These are phyloP conservation scores for Disparrhopalites patrizii DNA, from an alignment of 2,888 invertebrate genomes.

Conservation along the genomic window DNA sequence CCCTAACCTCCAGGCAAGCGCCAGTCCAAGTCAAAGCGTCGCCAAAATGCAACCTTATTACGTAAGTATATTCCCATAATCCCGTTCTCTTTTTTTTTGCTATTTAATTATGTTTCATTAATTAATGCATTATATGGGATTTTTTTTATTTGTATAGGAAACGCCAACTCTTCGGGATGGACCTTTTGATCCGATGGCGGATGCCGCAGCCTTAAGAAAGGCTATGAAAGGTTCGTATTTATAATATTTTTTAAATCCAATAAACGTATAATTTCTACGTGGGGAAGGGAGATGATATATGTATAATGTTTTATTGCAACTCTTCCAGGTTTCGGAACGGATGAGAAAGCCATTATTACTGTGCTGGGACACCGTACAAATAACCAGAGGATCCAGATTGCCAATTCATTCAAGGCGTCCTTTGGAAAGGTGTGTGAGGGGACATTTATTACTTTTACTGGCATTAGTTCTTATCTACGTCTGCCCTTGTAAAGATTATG, in stretches of 20 bases:
- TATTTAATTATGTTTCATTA: not conserved
- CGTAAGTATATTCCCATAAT: too few species aligned
- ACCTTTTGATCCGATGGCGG: slow-evolving; percentile 71
- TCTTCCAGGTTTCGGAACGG: slow-evolving; percentile 66
- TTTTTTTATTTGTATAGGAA: slow-evolving; percentile 29
- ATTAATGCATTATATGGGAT: not conserved
- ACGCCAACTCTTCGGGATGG: slow-evolving; percentile 35
- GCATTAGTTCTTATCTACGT: not conserved
- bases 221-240: slow-evolving; percentile 73
- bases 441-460: not conserved
- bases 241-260: not conserved
- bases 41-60: slow-evolving; percentile 20
- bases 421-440: slow-evolving; percentile 72
- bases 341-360: slow-evolving; percentile 82
- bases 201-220: slow-evolving; percentile 75
- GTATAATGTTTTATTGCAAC: not conserved
- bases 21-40: not conserved
- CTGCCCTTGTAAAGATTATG: too few species aligned
- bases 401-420: slow-evolving; percentile 74
- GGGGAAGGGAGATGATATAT: not conserved
- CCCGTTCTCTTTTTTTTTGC: not conserved
- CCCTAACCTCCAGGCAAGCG: not conserved
- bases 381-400: slow-evolving; percentile 77
- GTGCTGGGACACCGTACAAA: slow-evolving; percentile 78
- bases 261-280: not conserved